A percentile compares a stretch with the other conserved stretches of the same genome.
Conservation (phyloP, 2,113 vertebrate species). For the Salvelinus alpinus region DNA sequence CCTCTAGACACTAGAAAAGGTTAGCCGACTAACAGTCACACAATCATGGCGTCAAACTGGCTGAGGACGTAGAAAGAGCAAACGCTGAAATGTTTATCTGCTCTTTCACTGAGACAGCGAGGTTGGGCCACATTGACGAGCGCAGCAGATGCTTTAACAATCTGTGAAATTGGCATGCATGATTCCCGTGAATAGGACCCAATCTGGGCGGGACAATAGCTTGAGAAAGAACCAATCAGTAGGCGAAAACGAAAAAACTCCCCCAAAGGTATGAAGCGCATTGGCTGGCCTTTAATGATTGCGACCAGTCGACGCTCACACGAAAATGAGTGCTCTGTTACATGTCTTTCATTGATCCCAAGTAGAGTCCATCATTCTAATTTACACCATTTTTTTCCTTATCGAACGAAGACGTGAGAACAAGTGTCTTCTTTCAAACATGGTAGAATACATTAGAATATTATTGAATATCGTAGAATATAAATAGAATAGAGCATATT, state of each 20-base stretch:
- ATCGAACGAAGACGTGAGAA: background rate
- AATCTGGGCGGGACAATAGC: constrained; percentile 27
- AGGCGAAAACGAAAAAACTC: constrained; percentile 7
- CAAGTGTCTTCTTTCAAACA: background rate
- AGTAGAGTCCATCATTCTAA: background rate
- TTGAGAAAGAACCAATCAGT: constrained; percentile 42
- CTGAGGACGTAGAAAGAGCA: background rate
- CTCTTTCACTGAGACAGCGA: background rate
- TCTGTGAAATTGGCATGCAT: background rate
- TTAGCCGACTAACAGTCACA: constrained; percentile 5
- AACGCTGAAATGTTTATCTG: background rate
- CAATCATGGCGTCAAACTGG: background rate
- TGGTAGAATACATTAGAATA: no score
- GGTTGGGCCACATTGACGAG: background rate
- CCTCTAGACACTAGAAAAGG: background rate
- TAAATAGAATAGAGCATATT: background rate
- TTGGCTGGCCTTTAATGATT: constrained; percentile 35
- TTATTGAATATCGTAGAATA: no score
- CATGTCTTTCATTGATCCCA: background rate
- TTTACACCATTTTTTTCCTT: background rate
- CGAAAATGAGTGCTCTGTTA: background rate
- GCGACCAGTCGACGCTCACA: background rate
- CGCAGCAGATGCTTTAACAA: constrained; percentile 5
- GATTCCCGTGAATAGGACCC: background rate
- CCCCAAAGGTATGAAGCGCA: constrained; percentile 34